Evolutionary conservation across 2,797 vertebrate genomes (phyloP), one percentile per base, ranked within the genome.

Genomic region (Telmatherina bonti): DNA sequence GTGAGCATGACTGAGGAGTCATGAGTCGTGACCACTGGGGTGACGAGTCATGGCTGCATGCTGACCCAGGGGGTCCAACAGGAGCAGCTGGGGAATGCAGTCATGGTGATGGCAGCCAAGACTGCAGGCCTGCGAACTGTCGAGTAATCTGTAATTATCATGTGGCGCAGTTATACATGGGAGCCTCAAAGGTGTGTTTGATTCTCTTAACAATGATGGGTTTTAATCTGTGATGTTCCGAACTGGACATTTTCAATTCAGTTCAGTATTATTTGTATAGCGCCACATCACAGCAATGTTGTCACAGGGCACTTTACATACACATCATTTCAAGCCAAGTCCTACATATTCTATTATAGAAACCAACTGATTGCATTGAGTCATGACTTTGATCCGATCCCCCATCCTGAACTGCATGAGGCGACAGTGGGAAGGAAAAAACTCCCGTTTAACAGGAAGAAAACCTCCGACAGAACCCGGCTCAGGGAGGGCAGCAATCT

Each of bases 1-100:
- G 89, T 84, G 88, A 93, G 93, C 93, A 89, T 91, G 88, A 92
- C 89, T 88, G 90, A 87, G 86, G 80, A 87, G 79, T 80, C 83
- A 51, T 18, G 29, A 78, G 80, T 78, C 61, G 33, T 70, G 78
- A 78, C 77, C 43, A 24, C 63, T 2, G 36, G 80, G n/a, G 66
- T 31, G 58, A 65, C 24, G 29, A 72, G 55, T 83, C 56, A 7
- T 63, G 67, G 81, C 67, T 56, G 75, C 74, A 56, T 55, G 65
- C 69, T 72, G 80, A 83, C 85, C 76, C 31, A 2, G 65, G 65
- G 76, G 79, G 83, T 86, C 82, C 73, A 75, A 58, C 41, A 54
- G 62, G 65, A 88, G 75, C 89, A 85, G 79, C 81, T 85, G 85
- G 77, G 76, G 73, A 74, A 76, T 26, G 4, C 69, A 77, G 64